These are phyloP conservation scores for Bruchidius siliquastri DNA, from an alignment of 2,888 invertebrate genomes.

Conservation along the genomic window DNA sequence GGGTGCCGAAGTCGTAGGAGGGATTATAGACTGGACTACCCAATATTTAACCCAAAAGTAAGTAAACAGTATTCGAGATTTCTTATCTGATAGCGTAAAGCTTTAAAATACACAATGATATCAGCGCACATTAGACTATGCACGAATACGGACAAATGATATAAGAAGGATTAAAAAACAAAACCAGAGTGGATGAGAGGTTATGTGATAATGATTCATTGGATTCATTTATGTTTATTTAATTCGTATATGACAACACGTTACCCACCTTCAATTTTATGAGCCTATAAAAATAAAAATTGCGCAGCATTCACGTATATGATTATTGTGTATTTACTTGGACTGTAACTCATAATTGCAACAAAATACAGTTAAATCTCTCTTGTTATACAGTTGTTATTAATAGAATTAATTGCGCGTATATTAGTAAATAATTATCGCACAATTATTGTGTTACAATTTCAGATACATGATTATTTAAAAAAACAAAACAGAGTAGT, in stretches of 20 bases:
- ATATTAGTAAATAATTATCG: background rate
- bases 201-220: background rate
- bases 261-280: no score
- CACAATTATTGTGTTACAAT: background rate
- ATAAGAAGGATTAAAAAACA: background rate
- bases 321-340: background rate
- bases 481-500: no score
- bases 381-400: background rate
- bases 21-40: conserved; percentile 70
- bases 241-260: no score
- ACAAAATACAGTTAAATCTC: background rate
- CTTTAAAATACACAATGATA: background rate
- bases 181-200: background rate
- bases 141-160: background rate
- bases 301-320: background rate
- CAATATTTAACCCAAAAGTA: conserved; percentile 75
- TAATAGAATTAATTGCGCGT: background rate
- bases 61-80: conserved; percentile 43
- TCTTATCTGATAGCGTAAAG: background rate
- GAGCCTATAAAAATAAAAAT: background rate
- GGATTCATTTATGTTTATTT: background rate
- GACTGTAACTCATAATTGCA: background rate
- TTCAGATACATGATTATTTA: background rate
- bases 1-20: conserved; percentile 66
- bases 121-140: no score